Evolutionary conservation across 1,140 invertebrate species (phyloP), one percentile per base, ranked within the genome.

Genomic region (Euura saliciscinereae): DNA sequence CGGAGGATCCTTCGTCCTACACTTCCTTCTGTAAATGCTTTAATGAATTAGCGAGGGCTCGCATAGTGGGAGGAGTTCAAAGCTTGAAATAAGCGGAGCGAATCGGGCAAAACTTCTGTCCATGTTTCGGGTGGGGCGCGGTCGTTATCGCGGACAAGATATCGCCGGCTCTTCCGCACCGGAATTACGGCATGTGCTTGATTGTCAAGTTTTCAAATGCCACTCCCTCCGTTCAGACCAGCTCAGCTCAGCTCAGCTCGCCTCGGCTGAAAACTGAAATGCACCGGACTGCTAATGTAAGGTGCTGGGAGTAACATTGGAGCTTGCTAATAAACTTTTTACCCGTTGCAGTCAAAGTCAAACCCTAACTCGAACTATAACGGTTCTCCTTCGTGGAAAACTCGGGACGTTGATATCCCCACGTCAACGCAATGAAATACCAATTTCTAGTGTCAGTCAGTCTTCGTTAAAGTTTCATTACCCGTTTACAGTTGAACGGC

Each of bases 21-120:
- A n/a, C 51, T 59, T n/a, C 51, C 59, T 65, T 65, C 75, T 69
- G 75, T 78, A 75, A 78, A 78, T 75, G 78, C 74, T 78, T 73
- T 71, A 78, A 78, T 66, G 76, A 80, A 79, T 78, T 77, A 79
- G 71, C 70, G 68, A 71, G 72, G 69, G 75, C 64, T 68, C 13
- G 67, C 28, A 28, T 28, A 28, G 28, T 28, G 28, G 28, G 28
- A 28, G 28, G 28, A 28, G 71, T 71, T 77, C 71, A 65, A 75
- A 76, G 73, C 70, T 69, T 70, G 73, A 76, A 74, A 74, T 75
- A 72, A 74, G 68, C 68, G 66, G 45, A 42, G 43, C 65, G 10
- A 71, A 76, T 77, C 51, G 59, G 68, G 6, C 51, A 43, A 8
- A 44, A 74, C 67, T 44, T 59, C 44, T 44, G 44, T 43, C 59